Evolutionary conservation across 2,797 vertebrate genomes (phyloP), one percentile per base, ranked within the genome.

Genomic region (Hoplostethus mediterraneus): DNA sequence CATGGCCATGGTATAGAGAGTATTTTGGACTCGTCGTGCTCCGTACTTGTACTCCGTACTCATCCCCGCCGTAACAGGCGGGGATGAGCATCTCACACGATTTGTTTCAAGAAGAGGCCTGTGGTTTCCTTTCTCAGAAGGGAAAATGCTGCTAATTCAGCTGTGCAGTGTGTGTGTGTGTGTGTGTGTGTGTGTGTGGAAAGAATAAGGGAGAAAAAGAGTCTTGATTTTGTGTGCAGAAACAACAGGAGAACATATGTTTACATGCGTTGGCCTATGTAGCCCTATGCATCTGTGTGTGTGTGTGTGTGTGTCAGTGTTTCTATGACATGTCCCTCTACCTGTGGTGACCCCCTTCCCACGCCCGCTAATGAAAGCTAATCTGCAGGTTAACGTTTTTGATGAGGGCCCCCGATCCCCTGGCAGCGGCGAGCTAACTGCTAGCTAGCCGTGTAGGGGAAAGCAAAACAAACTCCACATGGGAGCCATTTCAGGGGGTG

Each of bases 381-480:
- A 75, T 71, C 61, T 25, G 71, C 67, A 63, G 31, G 70, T 79
- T 71, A 53, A 63, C 60, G 2, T 68, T 65, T 42, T 58, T 28
- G 61, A 61, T 6, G 10, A 8, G 54, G 16, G 44, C 44, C 13
- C 47, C 36, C 9, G 63, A 44, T 57, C 17, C 11, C n/a, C n/a
- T 66, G 79, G 70, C 67, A 47, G 67, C 1, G 36, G 81, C 45
- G 8, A 58, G 45, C 54, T 6, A 67, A 70, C 77, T 63, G 11
- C 51, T n/a, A n/a, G 10, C 64, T 56, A 62, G n/a, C 71, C 57
- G 1, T 51, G 42, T 3, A 60, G 75, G 52, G 6, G 6, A 51
- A 82, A 60, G 68, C 77, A 87, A 83, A 88, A 88, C 80, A 81
- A 77, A 69, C 75, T 21, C 61, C 78, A 85, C 87, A 83, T 81